phyloP scores from a whole-genome alignment of 2,113 vertebrate species.

The Eudyptes chrysolophus region DNA sequence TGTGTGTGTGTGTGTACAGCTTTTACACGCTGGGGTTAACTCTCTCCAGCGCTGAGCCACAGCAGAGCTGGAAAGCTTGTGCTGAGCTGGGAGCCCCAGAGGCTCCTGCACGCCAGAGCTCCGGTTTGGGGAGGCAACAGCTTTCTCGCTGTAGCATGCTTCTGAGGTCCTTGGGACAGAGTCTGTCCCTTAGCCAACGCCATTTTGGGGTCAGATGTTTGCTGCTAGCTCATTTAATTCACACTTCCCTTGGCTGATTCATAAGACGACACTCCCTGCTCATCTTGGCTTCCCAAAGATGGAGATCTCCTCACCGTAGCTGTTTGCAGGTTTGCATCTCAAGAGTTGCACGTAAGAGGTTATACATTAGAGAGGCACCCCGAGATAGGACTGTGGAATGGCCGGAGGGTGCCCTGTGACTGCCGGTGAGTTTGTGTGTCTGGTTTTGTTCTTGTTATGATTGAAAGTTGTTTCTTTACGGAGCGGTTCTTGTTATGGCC shows the following conservation, averaged over 20 bases:
- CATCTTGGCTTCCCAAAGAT: neutral
- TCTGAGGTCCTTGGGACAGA: neutral
- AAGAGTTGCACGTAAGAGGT: rapidly evolving
- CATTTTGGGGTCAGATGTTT: neutral
- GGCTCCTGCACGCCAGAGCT: neutral
- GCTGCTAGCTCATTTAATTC: neutral
- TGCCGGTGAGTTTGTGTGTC: neutral
- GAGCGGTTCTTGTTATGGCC: neutral
- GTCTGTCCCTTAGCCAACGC: neutral
- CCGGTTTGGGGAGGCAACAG: neutral
- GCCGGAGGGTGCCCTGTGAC: neutral
- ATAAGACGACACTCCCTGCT: rapidly evolving
- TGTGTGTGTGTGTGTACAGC: too few species aligned
- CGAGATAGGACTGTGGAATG: rapidly evolving
- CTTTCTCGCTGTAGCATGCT: rapidly evolving
- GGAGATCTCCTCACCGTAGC: neutral
- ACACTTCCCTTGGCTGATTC: neutral
- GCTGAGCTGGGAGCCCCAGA: neutral
- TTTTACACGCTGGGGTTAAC: neutral
- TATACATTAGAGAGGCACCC: neutral
- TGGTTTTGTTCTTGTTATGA: neutral
- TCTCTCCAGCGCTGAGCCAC: neutral
- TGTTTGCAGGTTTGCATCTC: rapidly evolving
- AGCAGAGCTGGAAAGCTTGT: neutral
- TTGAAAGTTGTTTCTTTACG: neutral